These are phyloP conservation scores for Plecotus auritus DNA, from an alignment of 2,113 vertebrate species.

Conservation along the genomic window DNA sequence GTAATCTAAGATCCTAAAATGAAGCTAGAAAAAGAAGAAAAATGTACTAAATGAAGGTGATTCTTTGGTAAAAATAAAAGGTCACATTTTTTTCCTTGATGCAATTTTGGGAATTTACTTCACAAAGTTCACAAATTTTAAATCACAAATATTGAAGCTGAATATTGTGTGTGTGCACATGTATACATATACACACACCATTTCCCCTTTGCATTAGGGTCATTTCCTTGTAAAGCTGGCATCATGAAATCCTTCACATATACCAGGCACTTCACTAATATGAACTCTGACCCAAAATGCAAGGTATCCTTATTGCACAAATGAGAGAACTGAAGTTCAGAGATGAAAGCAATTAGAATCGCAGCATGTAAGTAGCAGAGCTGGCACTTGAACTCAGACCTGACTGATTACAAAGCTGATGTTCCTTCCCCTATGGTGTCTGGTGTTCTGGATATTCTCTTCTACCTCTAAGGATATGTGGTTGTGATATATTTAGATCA, in stretches of 20 bases:
- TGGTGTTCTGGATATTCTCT: neutral
- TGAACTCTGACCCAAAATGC: neutral
- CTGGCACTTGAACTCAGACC: neutral
- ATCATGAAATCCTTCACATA: neutral
- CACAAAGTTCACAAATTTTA: neutral
- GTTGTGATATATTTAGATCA: neutral
- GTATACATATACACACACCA: neutral
- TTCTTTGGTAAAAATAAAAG: neutral
- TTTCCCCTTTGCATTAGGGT: neutral
- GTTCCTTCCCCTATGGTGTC: neutral
- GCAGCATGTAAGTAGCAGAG: neutral
- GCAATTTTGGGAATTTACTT: neutral
- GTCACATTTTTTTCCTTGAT: neutral
- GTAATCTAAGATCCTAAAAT: constrained; percentile 92
- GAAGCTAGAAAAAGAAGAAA: constrained; percentile 82
- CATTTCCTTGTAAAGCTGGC: neutral
- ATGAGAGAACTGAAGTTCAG: neutral
- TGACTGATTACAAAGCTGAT: neutral
- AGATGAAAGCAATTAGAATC: neutral
- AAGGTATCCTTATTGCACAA: neutral
- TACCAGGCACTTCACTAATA: neutral
- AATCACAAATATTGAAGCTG: neutral
- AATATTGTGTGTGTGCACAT: neutral
- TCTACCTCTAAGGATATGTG: neutral
- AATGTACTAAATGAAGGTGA: neutral